These are phyloP conservation scores for Catharus ustulatus DNA, from an alignment of 2,797 vertebrate genomes.

Conservation along the genomic window DNA sequence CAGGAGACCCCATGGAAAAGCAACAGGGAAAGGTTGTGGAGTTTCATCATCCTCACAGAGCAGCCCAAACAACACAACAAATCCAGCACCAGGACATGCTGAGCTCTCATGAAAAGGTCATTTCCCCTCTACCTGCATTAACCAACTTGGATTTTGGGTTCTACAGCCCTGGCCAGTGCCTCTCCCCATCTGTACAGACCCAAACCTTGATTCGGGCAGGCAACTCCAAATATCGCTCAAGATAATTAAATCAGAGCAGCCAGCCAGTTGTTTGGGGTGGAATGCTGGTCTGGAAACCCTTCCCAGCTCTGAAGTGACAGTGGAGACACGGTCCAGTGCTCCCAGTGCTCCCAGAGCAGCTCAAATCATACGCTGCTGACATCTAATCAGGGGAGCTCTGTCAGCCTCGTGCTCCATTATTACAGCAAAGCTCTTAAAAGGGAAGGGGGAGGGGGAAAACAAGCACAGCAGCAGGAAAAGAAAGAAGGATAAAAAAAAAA, in stretches of 20 bases:
- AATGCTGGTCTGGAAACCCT: not conserved
- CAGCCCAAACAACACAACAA: not conserved
- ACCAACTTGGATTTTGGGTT: not conserved
- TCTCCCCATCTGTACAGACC: fast-evolving
- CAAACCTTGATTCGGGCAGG: not conserved
- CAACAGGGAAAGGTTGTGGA: not conserved
- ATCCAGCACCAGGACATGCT: not conserved
- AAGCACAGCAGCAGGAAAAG: not conserved
- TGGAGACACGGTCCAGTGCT: not conserved
- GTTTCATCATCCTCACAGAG: not conserved
- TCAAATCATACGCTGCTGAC: not conserved
- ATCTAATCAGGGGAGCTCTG: conserved; percentile 32
- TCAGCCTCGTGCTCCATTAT: not conserved
- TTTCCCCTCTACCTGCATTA: not conserved
- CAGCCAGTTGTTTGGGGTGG: not conserved
- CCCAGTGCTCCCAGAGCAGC: not conserved
- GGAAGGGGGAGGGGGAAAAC: not conserved
- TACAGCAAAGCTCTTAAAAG: not conserved
- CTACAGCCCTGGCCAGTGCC: not conserved
- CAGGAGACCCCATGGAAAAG: not conserved
- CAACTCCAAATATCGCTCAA: not conserved
- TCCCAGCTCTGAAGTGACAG: not conserved
- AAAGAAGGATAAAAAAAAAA: fast-evolving
- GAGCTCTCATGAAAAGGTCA: not conserved
- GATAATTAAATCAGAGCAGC: not conserved